Evolutionary conservation across 2,888 invertebrate genomes (phyloP).

Genomic region (Cantharis lateralis): DNA sequence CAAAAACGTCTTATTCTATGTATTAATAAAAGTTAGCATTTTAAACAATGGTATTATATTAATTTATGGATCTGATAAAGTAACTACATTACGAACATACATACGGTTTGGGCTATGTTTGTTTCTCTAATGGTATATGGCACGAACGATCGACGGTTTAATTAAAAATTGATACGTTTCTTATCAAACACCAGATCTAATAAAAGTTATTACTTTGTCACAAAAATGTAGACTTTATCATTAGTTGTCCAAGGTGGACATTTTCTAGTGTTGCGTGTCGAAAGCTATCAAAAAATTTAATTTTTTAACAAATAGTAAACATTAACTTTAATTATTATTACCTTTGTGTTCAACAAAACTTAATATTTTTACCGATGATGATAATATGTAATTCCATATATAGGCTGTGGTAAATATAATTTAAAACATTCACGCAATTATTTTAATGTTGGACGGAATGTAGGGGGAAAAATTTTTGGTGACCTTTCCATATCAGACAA

Average conservation of each 20-base stretch:
- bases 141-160: slow-evolving; percentile 33
- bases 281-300: slow-evolving; percentile 14
- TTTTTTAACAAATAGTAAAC: slow-evolving; percentile 25
- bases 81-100: slow-evolving; percentile 3
- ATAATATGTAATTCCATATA: background rate
- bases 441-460: background rate
- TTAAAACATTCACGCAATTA: background rate
- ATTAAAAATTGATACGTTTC: slow-evolving; percentile 33
- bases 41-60: slow-evolving; percentile 26
- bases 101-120: slow-evolving; percentile 11
- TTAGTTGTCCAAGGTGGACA: slow-evolving; percentile 19
- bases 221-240: slow-evolving; percentile 27
- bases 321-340: slow-evolving; percentile 23
- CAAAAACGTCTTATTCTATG: too few relatives aligned
- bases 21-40: slow-evolving; percentile 17
- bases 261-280: slow-evolving; percentile 25
- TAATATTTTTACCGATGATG: background rate
- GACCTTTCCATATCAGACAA: background rate
- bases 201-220: slow-evolving; percentile 33
- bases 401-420: background rate
- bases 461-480: background rate
- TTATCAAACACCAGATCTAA: slow-evolving; percentile 30
- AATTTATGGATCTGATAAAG: slow-evolving; percentile 27
- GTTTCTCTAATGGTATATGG: slow-evolving; percentile 25
- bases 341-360: background rate